These are phyloP conservation scores for Ectropis crepuscularia DNA, from an alignment of 2,888 invertebrate species.

Conservation along the genomic window DNA sequence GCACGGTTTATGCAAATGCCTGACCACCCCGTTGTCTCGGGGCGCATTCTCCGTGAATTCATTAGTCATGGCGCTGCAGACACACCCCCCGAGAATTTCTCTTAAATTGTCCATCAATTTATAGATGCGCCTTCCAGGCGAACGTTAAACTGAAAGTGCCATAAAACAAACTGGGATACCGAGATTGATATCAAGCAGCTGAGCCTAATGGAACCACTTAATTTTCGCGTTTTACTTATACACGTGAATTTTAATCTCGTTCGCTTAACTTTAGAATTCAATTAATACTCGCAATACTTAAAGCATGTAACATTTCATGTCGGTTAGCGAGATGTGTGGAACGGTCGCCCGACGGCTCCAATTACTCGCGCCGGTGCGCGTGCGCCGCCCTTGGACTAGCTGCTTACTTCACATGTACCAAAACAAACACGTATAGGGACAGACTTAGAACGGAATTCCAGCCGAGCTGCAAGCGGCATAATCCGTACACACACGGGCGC, in stretches of 20 bases:
- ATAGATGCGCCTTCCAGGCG: constrained; percentile 18
- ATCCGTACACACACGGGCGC: constrained; percentile 56
- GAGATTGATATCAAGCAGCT: constrained; percentile 12
- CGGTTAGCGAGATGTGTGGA: constrained; percentile 42
- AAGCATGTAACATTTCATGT: constrained; percentile 40
- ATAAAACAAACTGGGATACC: constrained; percentile 7
- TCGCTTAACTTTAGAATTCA: constrained; percentile 19
- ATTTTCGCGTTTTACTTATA: constrained; percentile 13
- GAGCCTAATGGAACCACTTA: constrained; percentile 19
- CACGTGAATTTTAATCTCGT: constrained; percentile 15
- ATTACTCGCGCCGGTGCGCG: constrained; percentile 57
- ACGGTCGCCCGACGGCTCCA: constrained; percentile 50
- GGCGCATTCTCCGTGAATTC: constrained; percentile 45
- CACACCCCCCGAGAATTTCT: constrained; percentile 45
- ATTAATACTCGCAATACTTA: constrained; percentile 32
- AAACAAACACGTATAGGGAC: constrained; percentile 45
- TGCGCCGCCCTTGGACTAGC: constrained; percentile 60
- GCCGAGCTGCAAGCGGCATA: constrained; percentile 53
- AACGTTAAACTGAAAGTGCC: constrained; percentile 14
- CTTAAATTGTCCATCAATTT: constrained; percentile 27
- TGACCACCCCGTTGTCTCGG: constrained; percentile 65
- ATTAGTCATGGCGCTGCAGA: constrained; percentile 49
- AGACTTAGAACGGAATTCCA: constrained; percentile 60
- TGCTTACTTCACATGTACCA: constrained; percentile 51
- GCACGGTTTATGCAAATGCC: constrained; percentile 77